Evolutionary conservation across 2,888 invertebrate species (phyloP).

Genomic region (Drosophila anomelani): DNA sequence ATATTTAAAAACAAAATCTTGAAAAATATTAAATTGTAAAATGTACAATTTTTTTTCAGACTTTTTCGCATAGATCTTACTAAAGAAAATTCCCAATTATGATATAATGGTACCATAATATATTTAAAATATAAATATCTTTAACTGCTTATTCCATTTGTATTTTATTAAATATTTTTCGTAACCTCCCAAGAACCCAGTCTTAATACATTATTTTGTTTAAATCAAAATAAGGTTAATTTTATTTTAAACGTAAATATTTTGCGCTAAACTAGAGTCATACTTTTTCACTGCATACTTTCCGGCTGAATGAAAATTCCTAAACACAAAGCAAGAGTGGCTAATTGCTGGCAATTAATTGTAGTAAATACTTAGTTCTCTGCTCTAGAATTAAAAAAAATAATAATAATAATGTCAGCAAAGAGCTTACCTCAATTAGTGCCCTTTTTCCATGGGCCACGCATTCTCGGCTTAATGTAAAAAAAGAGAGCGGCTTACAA

Average conservation of each 20-base stretch:
- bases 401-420: not conserved
- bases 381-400: not conserved
- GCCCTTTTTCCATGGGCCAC: slow-evolving; percentile 8
- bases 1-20: too few species aligned
- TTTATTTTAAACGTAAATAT: not conserved
- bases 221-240: too few species aligned
- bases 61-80: too few species aligned
- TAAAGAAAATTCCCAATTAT: too few species aligned
- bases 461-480: slow-evolving; percentile 5
- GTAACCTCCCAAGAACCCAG: too few species aligned
- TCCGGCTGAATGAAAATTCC: not conserved
- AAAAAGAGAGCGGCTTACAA: slow-evolving; percentile 3
- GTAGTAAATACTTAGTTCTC: not conserved
- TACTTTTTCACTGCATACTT: slow-evolving; percentile 6
- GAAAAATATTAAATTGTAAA: too few species aligned
- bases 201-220: too few species aligned
- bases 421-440: slow-evolving; percentile 23
- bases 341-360: slow-evolving; percentile 6
- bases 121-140: too few species aligned
- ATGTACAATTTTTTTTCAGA: too few species aligned
- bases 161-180: too few species aligned
- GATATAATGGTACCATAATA: too few species aligned
- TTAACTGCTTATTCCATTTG: too few species aligned
- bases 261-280: not conserved
- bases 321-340: not conserved